Conservation (phyloP, 2,888 invertebrate genomes). For the Ptychoptera contaminata region DNA sequence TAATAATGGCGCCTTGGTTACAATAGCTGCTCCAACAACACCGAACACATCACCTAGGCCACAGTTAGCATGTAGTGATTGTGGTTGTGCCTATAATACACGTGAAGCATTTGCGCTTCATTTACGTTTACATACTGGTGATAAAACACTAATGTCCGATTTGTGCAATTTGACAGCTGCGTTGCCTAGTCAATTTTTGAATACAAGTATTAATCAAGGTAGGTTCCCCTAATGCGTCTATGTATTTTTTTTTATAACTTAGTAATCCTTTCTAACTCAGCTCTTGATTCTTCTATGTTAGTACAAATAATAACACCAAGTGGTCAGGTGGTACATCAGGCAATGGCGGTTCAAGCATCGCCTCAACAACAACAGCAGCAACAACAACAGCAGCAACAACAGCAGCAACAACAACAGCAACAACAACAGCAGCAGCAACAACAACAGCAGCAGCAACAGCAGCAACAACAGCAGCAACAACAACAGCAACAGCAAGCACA, state of each 20-base stretch:
- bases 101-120: constrained; percentile 65
- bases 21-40: constrained; percentile 26
- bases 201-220: constrained; percentile 28
- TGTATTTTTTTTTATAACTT: background rate
- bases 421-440: constrained; percentile 14
- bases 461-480: constrained; percentile 16
- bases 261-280: background rate
- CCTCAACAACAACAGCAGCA: constrained; percentile 27
- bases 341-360: constrained; percentile 27
- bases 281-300: background rate
- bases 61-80: constrained; percentile 35
- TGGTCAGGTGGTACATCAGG: constrained; percentile 31
- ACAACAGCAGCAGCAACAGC: constrained; percentile 26
- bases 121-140: constrained; percentile 64
- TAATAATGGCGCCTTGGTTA: constrained; percentile 22
- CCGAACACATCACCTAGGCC: constrained; percentile 26
- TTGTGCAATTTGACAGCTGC: constrained; percentile 66
- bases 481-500: constrained; percentile 6
- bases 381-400: constrained; percentile 16
- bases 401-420: constrained; percentile 4
- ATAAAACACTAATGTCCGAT: constrained; percentile 65
- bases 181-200: constrained; percentile 48
- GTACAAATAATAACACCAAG: constrained; percentile 33
- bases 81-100: constrained; percentile 46
- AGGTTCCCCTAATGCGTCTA: constrained; percentile 20